A percentile compares a stretch with the other conserved stretches of the same genome.
Evolutionary conservation across 2,797 vertebrate genomes (phyloP).

Genomic region (Clarias platycephalus): DNA sequence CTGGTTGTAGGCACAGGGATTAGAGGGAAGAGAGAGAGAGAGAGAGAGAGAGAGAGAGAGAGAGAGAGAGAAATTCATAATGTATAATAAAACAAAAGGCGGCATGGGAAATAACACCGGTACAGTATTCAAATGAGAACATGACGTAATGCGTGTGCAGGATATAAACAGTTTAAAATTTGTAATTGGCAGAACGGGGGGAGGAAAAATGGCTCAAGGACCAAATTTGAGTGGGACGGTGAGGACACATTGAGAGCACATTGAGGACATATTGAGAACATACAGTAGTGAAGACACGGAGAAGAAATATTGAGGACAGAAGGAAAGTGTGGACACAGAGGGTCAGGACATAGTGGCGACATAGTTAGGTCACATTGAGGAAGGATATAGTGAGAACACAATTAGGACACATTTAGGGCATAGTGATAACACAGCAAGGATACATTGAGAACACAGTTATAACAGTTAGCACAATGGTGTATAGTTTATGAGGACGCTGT

Average conservation of each 20-base stretch:
- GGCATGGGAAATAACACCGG: slow-evolving; percentile 83
- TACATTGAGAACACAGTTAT: too few relatives aligned
- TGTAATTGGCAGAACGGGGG: slow-evolving; percentile 1
- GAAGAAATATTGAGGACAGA: too few relatives aligned
- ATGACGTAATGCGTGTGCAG: slow-evolving; percentile 79
- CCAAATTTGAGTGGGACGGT: neutral
- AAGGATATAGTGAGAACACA: neutral
- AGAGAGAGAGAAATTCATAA: slow-evolving; percentile 74
- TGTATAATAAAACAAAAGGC: slow-evolving; percentile 84
- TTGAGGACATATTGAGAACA: neutral
- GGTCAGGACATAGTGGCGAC: neutral
- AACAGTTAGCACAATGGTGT: too few relatives aligned
- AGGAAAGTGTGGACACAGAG: too few relatives aligned
- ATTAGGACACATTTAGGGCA: neutral
- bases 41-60: slow-evolving; percentile 15
- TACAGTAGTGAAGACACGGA: neutral
- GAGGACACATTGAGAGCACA: neutral
- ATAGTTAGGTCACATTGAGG: neutral
- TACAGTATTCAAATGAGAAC: slow-evolving; percentile 78
- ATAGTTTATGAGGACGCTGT: too few relatives aligned
- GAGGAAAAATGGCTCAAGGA: neutral
- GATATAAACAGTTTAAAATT: slow-evolving; percentile 62
- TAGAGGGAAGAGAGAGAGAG: slow-evolving; percentile 67
- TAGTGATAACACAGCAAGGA: too few relatives aligned
- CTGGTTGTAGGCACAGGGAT: slow-evolving; percentile 83